phyloP scores from a whole-genome alignment of 1,140 invertebrate species.

The Zelostemma sp. region DNA sequence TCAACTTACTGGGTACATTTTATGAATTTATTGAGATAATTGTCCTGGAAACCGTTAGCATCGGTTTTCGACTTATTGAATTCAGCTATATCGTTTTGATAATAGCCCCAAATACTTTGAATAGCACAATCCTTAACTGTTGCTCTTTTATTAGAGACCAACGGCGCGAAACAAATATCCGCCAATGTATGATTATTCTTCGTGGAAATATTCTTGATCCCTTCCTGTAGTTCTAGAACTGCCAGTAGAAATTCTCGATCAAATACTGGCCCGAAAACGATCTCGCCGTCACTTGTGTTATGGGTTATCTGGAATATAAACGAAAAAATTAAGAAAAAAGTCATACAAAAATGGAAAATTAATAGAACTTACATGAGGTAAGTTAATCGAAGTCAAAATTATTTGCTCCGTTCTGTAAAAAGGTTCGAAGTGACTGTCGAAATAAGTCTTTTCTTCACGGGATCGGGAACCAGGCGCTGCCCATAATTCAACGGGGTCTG shows the following conservation, averaged over 20 bases:
- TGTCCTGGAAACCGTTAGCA: conserved; percentile 71
- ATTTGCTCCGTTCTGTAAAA: no score
- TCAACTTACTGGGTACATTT: no score
- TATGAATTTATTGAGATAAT: conserved; percentile 86
- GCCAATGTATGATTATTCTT: conserved; percentile 75
- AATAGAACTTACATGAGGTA: conserved; percentile 68
- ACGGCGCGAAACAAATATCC: no score
- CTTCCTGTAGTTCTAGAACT: no score
- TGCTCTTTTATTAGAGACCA: conserved; percentile 85
- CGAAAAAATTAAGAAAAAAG: conserved; percentile 4
- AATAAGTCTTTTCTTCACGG: conserved; percentile 85
- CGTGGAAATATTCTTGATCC: conserved; percentile 72
- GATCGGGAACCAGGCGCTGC: conserved; percentile 87
- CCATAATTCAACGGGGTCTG: no score
- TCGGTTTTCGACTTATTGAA: conserved; percentile 72
- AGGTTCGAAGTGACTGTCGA: no score
- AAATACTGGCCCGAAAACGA: conserved; percentile 84
- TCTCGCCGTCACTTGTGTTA: conserved; percentile 74
- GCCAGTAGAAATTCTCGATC: no score
- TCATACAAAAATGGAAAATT: conserved; percentile 11
- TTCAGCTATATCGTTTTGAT: conserved; percentile 77
- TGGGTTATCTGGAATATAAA: conserved; percentile 71
- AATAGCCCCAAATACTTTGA: conserved; percentile 94
- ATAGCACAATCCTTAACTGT: conserved; percentile 81
- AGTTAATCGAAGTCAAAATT: conserved; percentile 73